Percentiles rank a stretch among this genome's conserved stretches.
Conservation (phyloP, 2,797 vertebrate genomes). For the Microctenopoma stevenorrisi region DNA sequence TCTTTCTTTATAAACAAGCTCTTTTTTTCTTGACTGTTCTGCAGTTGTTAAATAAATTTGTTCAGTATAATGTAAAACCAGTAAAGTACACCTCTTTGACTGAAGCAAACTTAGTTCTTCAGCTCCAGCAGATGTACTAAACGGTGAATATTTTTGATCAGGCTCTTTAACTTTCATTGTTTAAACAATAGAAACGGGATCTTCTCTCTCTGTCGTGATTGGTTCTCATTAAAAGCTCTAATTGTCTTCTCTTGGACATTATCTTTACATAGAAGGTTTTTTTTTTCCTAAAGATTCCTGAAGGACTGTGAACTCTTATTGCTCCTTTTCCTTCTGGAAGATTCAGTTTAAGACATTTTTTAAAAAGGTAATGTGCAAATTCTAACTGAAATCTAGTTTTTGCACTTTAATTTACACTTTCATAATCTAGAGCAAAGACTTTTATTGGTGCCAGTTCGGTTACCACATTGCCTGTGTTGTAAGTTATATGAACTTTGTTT, state of each 20-base stretch:
- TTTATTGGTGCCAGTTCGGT: slow-evolving; percentile 30
- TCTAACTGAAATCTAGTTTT: background rate
- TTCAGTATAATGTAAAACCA: background rate
- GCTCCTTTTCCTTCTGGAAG: background rate
- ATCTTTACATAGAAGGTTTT: background rate
- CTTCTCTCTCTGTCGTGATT: background rate
- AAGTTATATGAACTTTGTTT: slow-evolving; percentile 72
- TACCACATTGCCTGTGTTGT: slow-evolving; percentile 66
- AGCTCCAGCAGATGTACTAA: background rate
- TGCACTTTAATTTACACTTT: slow-evolving; percentile 29
- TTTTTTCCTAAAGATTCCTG: background rate
- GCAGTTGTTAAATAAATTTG: background rate
- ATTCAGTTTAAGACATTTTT: background rate
- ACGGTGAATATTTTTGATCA: slow-evolving; percentile 23
- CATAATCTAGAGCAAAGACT: slow-evolving; percentile 54
- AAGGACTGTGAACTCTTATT: background rate
- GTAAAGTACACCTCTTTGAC: background rate
- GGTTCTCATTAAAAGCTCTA: slow-evolving; percentile 1
- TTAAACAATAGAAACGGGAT: slow-evolving; percentile 32
- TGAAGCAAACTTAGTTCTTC: background rate
- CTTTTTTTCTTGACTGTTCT: background rate
- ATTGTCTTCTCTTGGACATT: background rate
- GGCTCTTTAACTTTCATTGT: slow-evolving; percentile 28
- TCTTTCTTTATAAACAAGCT: background rate
- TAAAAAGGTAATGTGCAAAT: slow-evolving; percentile 22